phyloP scores from a whole-genome alignment of 2,888 invertebrate species.

The Napeogenes sylphis region DNA sequence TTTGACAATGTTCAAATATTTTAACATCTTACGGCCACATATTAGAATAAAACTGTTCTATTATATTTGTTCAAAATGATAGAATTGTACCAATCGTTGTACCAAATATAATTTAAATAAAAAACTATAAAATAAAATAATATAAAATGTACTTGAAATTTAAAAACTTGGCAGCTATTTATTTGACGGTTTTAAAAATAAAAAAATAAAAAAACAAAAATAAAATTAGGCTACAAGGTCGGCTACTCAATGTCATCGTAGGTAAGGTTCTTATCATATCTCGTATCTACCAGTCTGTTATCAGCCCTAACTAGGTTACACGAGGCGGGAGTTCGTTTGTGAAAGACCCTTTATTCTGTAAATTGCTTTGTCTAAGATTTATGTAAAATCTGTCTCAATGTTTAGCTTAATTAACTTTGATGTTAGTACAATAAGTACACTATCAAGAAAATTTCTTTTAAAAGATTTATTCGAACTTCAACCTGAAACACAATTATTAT shows the following conservation, averaged over 20 bases:
- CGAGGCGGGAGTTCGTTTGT: conserved; percentile 32
- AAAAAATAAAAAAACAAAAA: conserved; percentile 12
- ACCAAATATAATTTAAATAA: no score
- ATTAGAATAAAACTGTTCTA: no score
- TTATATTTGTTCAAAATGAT: no score
- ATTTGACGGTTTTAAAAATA: neutral
- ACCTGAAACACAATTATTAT: no score
- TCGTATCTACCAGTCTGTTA: conserved; percentile 61
- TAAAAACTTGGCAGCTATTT: no score
- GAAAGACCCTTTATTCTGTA: conserved; percentile 16
- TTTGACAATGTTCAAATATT: neutral
- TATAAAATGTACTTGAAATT: no score
- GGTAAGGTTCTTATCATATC: conserved; percentile 60
- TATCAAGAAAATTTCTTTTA: neutral
- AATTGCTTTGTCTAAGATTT: conserved; percentile 1
- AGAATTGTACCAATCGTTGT: no score
- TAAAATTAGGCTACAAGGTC: conserved; percentile 48
- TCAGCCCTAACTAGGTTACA: conserved; percentile 62
- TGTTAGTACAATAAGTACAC: neutral
- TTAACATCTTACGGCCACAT: no score
- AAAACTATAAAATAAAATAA: no score
- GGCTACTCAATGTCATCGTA: conserved; percentile 61
- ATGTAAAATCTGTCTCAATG: conserved; percentile 2
- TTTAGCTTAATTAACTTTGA: neutral
- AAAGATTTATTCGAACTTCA: no score